These are phyloP conservation scores for Laupala kohalensis DNA, from an alignment of 1,140 invertebrate genomes.

Conservation along the genomic window DNA sequence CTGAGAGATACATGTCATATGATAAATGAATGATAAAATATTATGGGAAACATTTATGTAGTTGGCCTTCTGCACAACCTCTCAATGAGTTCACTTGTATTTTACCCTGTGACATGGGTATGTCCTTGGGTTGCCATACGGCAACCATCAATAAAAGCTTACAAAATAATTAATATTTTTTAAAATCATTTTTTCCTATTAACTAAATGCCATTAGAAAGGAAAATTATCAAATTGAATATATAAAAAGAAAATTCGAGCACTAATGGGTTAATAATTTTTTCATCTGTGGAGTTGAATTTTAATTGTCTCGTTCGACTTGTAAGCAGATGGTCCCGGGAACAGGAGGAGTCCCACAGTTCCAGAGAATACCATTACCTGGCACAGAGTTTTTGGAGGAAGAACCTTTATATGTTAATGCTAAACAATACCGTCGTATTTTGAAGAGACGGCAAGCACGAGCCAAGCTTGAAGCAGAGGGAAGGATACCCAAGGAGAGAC, in stretches of 20 bases:
- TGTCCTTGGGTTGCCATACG: no score
- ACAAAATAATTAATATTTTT: no score
- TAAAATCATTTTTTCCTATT: no score
- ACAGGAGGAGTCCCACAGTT: constrained; percentile 40
- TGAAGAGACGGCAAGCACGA: constrained; percentile 77
- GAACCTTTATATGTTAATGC: constrained; percentile 96
- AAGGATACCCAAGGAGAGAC: constrained; percentile 91
- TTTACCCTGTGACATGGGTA: no score
- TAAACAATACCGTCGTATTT: constrained; percentile 90
- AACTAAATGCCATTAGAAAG: no score
- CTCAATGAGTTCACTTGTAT: no score
- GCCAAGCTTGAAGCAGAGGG: constrained; percentile 85
- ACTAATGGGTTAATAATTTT: background rate
- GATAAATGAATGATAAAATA: no score
- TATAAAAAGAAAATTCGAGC: background rate
- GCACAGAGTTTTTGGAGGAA: constrained; percentile 66
- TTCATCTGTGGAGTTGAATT: background rate
- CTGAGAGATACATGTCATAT: no score
- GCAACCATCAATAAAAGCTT: no score
- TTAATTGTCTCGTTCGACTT: background rate
- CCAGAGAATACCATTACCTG: constrained; percentile 48
- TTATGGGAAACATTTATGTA: no score
- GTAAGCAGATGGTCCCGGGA: constrained; percentile 45
- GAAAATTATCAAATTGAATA: no score
- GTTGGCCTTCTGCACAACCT: no score